Base-by-base conservation (phyloP, 1,140 invertebrate species). In the Triops cancriformis region DNA sequence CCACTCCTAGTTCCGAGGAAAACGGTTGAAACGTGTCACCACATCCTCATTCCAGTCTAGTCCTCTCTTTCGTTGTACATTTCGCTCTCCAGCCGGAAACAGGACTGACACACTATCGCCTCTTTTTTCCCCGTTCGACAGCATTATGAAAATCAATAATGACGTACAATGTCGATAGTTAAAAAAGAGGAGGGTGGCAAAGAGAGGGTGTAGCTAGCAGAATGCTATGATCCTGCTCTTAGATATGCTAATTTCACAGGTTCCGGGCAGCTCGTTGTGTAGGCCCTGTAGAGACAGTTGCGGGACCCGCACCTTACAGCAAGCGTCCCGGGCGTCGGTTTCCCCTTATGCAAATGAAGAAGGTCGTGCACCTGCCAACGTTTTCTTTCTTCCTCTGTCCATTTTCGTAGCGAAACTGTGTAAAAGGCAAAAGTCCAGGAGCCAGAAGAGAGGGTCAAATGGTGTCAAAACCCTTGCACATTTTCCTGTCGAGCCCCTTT, bases 311-410 rank as follows among this genome's bases (percentile, higher is more conserved):
- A 64, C 51, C 51, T 64, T n/a, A 37, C 31, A 37, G 31, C 31
- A 18, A 64, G 51, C 51, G 51, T 64, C 51, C 51, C 51, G 51
- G 51, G 51, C 51, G 51, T 64, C 51, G 51, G 23, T 64, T 64
- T 64, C 51, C 51, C 51, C 51, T 64, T 64, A 64, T 64, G 51
- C 51, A 64, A 64, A 64, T 64, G 51, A 64, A 23, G 51, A n/a
- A 64, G 51, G 51, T 64, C 51, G 51, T 64, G 10, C 51, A 64
- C 51, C 51, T 64, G 51, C 51, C 18, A 23, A 18, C 51, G 7
- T 4, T 64, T 64, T n/a, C n/a, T n/a, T n/a, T n/a, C n/a, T 64
- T 23, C 51, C 51, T 23, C 51, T 14, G 51, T 64, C 51, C 51
- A 64, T n/a, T 64, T 64, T 23, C 31, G 7, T 37, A 18, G 6